These are phyloP conservation scores for Mionectes olivaceus DNA, from an alignment of 2,797 vertebrate genomes.

Conservation along the genomic window DNA sequence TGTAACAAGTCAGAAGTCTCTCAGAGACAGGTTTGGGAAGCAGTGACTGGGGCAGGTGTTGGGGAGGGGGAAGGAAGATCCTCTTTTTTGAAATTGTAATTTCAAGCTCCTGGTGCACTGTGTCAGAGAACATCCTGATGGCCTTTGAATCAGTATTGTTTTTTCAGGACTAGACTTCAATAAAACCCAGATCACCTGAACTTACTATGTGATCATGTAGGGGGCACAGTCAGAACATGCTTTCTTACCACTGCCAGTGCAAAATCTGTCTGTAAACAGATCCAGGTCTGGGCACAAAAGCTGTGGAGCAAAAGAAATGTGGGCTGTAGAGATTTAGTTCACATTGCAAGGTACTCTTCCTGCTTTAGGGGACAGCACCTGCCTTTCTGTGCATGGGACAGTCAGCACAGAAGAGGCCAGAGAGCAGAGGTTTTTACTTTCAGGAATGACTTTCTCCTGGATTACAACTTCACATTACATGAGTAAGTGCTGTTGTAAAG, in stretches of 20 bases:
- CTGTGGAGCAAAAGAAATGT: not conserved
- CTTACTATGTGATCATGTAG: rapidly evolving
- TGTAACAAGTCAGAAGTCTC: not conserved
- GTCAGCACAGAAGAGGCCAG: not conserved
- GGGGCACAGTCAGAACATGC: not conserved
- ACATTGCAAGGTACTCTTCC: not conserved
- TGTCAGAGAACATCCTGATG: not conserved
- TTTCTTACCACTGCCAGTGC: not conserved
- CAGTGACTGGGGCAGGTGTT: not conserved
- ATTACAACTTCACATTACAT: not conserved
- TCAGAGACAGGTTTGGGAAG: not conserved
- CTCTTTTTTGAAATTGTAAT: not conserved
- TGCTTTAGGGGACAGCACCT: rapidly evolving
- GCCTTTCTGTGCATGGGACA: not conserved
- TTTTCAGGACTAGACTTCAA: not conserved
- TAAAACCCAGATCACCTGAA: not conserved
- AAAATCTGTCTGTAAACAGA: not conserved
- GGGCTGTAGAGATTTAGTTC: not conserved
- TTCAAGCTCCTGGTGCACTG: not conserved
- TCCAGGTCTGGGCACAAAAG: not conserved
- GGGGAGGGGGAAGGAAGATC: not conserved
- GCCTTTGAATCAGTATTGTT: not conserved
- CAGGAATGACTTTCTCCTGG: not conserved
- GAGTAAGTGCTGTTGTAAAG: not conserved
- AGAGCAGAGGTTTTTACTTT: not conserved